These are phyloP conservation scores for Bufotes viridis DNA, from an alignment of 2,797 vertebrate species.

Conservation along the genomic window DNA sequence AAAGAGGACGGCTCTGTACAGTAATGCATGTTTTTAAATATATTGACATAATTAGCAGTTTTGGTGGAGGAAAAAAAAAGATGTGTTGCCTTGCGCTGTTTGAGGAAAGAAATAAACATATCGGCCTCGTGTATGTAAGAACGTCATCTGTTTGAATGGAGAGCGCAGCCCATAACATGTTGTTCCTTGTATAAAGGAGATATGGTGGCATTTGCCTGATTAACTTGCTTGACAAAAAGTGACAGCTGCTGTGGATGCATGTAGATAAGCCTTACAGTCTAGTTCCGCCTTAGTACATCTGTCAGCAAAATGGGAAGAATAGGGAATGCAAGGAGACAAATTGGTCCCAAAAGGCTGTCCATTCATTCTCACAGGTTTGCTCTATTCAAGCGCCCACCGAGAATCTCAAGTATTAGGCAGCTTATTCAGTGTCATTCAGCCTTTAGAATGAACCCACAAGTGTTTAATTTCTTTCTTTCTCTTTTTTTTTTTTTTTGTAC, in stretches of 20 bases:
- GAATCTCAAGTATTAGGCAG: constrained; percentile 99
- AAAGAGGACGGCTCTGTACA: constrained; percentile 50
- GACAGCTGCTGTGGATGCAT: constrained; percentile 97
- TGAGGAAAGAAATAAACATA: constrained; percentile 64
- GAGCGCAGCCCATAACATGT: constrained; percentile 84
- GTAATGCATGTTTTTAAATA: constrained; percentile 61
- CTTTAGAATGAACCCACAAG: constrained; percentile 96
- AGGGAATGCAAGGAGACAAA: constrained; percentile 99
- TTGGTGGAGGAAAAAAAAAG: constrained; percentile 42
- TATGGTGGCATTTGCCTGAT: constrained; percentile 99
- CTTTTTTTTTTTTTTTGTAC: constrained; percentile 34
- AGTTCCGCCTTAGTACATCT: constrained; percentile 99
- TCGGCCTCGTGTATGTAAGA: constrained; percentile 81
- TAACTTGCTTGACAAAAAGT: constrained; percentile 99
- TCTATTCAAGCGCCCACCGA: constrained; percentile 98
- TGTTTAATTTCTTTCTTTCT: constrained; percentile 94
- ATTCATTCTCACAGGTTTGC: constrained; percentile 98
- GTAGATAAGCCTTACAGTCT: constrained; percentile 98
- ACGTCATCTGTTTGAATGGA: constrained; percentile 83
- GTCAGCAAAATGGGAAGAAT: constrained; percentile 96
- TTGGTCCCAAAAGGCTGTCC: constrained; percentile 99
- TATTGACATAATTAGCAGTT: constrained; percentile 63
- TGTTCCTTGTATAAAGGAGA: constrained; percentile 90
- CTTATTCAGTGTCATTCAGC: constrained; percentile 99
- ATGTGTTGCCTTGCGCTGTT: constrained; percentile 60